Conservation (phyloP, 2,113 vertebrate genomes). For the Saccopteryx leptura region DNA sequence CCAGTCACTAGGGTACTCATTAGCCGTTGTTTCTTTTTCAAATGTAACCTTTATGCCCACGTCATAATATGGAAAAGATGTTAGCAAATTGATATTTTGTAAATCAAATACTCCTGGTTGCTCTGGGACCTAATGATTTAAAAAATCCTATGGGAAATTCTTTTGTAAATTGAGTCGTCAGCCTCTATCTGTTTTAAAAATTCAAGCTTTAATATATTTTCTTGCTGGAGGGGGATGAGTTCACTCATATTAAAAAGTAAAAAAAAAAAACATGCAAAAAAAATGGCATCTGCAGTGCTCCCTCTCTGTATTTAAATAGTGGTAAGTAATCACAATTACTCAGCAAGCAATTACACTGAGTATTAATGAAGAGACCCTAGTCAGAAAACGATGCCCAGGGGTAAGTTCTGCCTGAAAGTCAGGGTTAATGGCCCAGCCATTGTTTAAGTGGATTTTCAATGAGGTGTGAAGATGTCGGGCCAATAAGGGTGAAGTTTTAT, state of each 20-base stretch:
- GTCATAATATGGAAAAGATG: neutral
- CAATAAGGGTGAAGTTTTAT: slow-evolving; percentile 23
- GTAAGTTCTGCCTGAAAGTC: slow-evolving; percentile 62
- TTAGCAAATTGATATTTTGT: slow-evolving; percentile 52
- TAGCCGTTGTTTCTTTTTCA: slow-evolving; percentile 41
- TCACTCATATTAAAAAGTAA: neutral
- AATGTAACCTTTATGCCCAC: neutral
- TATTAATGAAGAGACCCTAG: slow-evolving; percentile 70
- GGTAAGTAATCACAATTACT: slow-evolving; percentile 42
- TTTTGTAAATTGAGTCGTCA: slow-evolving; percentile 34
- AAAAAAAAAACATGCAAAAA: neutral
- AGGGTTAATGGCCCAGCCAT: slow-evolving; percentile 72
- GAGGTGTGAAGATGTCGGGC: slow-evolving; percentile 65
- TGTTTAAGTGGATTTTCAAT: slow-evolving; percentile 80
- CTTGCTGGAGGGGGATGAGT: slow-evolving; percentile 12
- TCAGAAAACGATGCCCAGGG: slow-evolving; percentile 60
- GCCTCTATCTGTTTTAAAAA: slow-evolving; percentile 54
- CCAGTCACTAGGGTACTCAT: neutral
- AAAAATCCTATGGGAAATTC: neutral
- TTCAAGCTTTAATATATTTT: slow-evolving; percentile 28
- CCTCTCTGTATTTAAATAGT: neutral
- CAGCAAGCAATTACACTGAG: slow-evolving; percentile 58
- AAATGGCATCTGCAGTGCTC: neutral
- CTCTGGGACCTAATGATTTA: slow-evolving; percentile 15
- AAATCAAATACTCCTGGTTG: slow-evolving; percentile 42